Evolutionary conservation across 2,888 invertebrate genomes (phyloP), one percentile per base, ranked within the genome.

Genomic region (Drosophila seclusa): DNA sequence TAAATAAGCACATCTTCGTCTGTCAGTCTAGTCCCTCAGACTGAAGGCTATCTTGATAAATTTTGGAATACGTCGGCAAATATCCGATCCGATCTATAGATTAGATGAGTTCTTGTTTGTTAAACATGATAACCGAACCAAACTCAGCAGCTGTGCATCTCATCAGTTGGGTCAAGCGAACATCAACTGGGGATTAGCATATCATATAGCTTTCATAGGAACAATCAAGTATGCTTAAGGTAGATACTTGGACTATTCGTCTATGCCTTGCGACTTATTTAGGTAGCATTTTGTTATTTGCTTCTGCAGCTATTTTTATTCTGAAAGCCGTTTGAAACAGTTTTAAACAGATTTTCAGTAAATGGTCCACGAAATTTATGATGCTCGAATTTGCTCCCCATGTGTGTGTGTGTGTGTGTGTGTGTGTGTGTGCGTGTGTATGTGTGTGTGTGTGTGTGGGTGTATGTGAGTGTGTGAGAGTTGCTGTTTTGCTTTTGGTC

Each of bases 361-460:
- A 78, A 78, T 80, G 67, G 72, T 72, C 27, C 57, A 71, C 58
- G 42, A 63, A 78, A 83, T 89, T 81, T 87, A 89, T 84, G 87
- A 84, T 73, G 69, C 81, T 68, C 64, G 68, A 67, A 78, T 87
- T 72, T 83, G 64, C 68, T 86, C 66, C 71, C 82, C 52, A 55
- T 65, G 13, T 49, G n/a, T 48, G 7, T 34, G 11, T 16, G n/a
- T 34, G 27, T 27, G 13, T 63, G n/a, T n/a, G 24, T 18, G 29
- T 42, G 34, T 50, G 36, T 62, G 42, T 55, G 65, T 70, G 62
- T 54, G 38, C 40, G n/a, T 34, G n/a, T 27, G 34, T 24, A 2
- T 52, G 16, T 34, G 34, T 52, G 16, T 64, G 55, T 45, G 48
- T 49, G n/a, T n/a, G 34, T 57, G n/a, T 34, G 40, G 53, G 16